Percentiles rank a stretch among this genome's conserved stretches.
Conservation (phyloP, 2,113 vertebrate species). For the Colius striatus region DNA sequence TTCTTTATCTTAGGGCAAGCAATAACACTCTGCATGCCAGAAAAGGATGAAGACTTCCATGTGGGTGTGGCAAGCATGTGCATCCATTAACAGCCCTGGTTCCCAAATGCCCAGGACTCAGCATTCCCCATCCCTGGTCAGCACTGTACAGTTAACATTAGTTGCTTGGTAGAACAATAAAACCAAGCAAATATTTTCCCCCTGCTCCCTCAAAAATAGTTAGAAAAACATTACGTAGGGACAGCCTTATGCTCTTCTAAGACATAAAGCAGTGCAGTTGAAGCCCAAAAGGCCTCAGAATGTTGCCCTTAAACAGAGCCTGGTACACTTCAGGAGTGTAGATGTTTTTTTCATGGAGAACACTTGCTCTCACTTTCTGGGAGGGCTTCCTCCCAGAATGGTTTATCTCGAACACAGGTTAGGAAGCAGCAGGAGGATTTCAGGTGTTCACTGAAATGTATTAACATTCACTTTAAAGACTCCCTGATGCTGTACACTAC, state of each 20-base stretch:
- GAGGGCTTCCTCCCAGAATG: no score
- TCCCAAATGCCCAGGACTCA: not conserved
- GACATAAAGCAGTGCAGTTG: not conserved
- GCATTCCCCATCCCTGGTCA: not conserved
- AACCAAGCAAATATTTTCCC: not conserved
- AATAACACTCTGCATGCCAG: not conserved
- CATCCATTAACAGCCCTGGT: not conserved
- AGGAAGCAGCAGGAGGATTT: not conserved
- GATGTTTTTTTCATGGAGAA: not conserved
- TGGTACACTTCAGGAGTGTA: not conserved
- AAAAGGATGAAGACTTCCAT: not conserved
- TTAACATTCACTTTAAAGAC: not conserved
- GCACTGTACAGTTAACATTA: not conserved
- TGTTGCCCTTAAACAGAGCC: not conserved
- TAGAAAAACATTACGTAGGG: not conserved
- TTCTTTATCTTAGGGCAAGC: conserved; percentile 3
- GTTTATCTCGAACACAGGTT: not conserved
- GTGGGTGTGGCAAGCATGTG: not conserved
- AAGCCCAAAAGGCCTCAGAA: not conserved
- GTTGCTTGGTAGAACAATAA: not conserved
- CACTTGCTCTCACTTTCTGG: not conserved
- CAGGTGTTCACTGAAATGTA: not conserved
- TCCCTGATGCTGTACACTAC: not conserved
- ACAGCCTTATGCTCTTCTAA: not conserved
- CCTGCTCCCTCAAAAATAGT: no score